Evolutionary conservation across 2,797 vertebrate species (phyloP).

Genomic region (Gobio occitaniae): DNA sequence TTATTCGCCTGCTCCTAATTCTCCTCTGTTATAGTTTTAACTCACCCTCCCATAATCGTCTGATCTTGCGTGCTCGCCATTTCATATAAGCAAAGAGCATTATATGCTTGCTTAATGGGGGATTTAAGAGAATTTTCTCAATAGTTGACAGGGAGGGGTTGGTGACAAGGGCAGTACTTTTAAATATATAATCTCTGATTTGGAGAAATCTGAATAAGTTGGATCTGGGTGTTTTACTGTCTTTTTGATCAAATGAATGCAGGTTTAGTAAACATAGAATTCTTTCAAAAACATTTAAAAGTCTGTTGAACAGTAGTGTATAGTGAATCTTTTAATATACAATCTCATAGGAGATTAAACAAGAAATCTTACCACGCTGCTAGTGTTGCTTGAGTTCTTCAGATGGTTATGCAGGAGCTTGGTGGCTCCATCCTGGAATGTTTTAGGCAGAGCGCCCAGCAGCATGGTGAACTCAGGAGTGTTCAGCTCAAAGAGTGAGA

Average conservation of each 20-base stretch:
- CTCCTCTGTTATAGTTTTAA: too few relatives aligned
- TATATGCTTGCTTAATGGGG: too few relatives aligned
- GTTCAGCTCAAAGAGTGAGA: conserved; percentile 91
- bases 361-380: conserved; percentile 81
- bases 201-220: too few relatives aligned
- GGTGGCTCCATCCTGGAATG: conserved; percentile 93
- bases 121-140: too few relatives aligned
- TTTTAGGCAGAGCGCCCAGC: conserved; percentile 92
- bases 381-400: conserved; percentile 90
- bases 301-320: neutral
- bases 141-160: too few relatives aligned
- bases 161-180: too few relatives aligned
- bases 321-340: neutral
- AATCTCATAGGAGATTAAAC: neutral
- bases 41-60: too few relatives aligned
- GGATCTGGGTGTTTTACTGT: too few relatives aligned
- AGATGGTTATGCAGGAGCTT: conserved; percentile 92
- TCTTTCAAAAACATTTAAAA: neutral
- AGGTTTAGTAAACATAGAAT: neutral
- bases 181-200: too few relatives aligned
- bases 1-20: too few relatives aligned
- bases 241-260: neutral
- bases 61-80: too few relatives aligned
- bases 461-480: conserved; percentile 94
- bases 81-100: too few relatives aligned